Conservation (phyloP, 2,797 vertebrate species). For the Melanotaenia maccullochi region DNA sequence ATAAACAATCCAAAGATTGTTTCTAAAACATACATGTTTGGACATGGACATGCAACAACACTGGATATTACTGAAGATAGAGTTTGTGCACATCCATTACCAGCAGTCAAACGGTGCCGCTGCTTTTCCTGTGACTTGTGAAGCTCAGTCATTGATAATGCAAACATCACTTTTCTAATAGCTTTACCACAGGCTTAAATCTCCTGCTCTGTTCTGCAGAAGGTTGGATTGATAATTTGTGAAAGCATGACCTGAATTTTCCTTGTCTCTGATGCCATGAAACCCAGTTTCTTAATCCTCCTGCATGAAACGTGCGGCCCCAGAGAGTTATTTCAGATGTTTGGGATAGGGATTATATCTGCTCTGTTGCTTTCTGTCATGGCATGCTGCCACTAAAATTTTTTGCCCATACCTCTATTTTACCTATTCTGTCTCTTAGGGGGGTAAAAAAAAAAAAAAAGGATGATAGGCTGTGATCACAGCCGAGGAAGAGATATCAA, state of each 20-base stretch:
- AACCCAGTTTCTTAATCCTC: conserved; percentile 56
- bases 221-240: conserved; percentile 53
- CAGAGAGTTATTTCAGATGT: conserved; percentile 59
- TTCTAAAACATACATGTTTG: conserved; percentile 3
- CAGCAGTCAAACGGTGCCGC: conserved; percentile 40
- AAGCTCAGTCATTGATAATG: conserved; percentile 47
- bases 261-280: conserved; percentile 40
- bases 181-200: conserved; percentile 42
- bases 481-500: conserved; percentile 34
- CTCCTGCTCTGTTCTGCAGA: conserved; percentile 51
- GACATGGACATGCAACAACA: conserved; percentile 15
- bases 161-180: conserved; percentile 45
- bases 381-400: conserved; percentile 68
- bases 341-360: conserved; percentile 52
- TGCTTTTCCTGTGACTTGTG: conserved; percentile 56
- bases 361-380: conserved; percentile 63
- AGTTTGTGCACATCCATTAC: conserved; percentile 36
- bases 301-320: conserved; percentile 67
- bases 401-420: conserved; percentile 53
- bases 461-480: conserved; percentile 42
- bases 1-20: conserved; percentile 24
- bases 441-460: conserved; percentile 27
- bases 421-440: conserved; percentile 38
- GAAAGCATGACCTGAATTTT: conserved; percentile 71
- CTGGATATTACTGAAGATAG: conserved; percentile 31